Conservation (phyloP, 2,888 invertebrate species). For the Drosophila seclusa region DNA sequence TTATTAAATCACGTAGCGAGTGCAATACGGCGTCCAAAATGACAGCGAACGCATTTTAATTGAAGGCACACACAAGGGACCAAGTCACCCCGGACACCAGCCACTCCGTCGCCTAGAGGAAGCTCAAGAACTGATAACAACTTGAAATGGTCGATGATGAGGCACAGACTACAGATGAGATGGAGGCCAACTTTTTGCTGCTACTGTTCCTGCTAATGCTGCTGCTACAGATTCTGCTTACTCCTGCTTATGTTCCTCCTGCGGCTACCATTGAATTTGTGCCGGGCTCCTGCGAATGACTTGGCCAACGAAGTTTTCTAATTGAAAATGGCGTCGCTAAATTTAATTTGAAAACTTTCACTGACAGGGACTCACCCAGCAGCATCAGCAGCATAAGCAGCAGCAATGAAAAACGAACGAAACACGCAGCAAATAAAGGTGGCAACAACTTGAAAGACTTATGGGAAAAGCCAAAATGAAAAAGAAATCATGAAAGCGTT, state of each 20-base stretch:
- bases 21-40: conserved; percentile 80
- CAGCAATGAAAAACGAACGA: conserved; percentile 1
- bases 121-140: conserved; percentile 44
- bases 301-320: conserved; percentile 75
- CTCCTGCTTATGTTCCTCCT: conserved; percentile 8
- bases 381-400: background rate
- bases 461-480: conserved; percentile 29
- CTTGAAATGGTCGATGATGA: conserved; percentile 63
- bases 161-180: conserved; percentile 45
- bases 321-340: conserved; percentile 80
- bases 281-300: conserved; percentile 48
- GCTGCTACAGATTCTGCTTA: background rate
- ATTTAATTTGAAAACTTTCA: conserved; percentile 80
- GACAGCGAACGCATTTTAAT: conserved; percentile 80
- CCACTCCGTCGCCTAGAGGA: conserved; percentile 10
- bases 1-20: conserved; percentile 78
- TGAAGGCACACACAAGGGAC: conserved; percentile 50
- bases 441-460: conserved; percentile 61
- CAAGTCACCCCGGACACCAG: background rate
- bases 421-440: conserved; percentile 22
- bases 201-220: background rate
- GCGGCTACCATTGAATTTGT: conserved; percentile 42
- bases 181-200: conserved; percentile 9
- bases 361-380: conserved; percentile 66
- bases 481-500: conserved; percentile 12